A percentile compares a stretch with the other conserved stretches of the same genome.
Evolutionary conservation across 92 coral and sea anemone species (phyloP).

Genomic region (Paragorgia papillata): DNA sequence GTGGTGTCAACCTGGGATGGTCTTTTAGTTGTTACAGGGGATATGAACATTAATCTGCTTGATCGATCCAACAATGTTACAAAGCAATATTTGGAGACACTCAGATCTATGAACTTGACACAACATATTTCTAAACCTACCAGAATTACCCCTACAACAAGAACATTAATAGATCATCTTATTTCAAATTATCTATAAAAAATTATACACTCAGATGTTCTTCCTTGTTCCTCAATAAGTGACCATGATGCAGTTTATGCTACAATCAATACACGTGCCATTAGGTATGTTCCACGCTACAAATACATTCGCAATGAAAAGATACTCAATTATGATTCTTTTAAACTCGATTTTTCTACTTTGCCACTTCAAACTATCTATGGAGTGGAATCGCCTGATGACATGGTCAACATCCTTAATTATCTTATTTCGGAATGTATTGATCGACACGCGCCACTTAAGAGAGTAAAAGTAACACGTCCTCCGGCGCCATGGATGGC

Average conservation of each 20-base stretch:
- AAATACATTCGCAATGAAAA: constrained; percentile 16
- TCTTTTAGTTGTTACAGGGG: not conserved
- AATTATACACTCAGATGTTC: constrained; percentile 42
- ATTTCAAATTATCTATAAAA: constrained; percentile 33
- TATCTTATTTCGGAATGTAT: constrained; percentile 55
- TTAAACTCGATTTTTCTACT: not conserved
- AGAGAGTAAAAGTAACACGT: constrained; percentile 58
- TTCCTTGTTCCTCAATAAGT: constrained; percentile 40
- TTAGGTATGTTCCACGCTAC: constrained; percentile 36
- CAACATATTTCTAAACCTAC: constrained; percentile 45
- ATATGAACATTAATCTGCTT: constrained; percentile 11
- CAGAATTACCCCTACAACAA: constrained; percentile 32
- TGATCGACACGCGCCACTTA: constrained; percentile 61
- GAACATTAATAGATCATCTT: constrained; percentile 36
- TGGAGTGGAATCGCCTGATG: constrained; percentile 41
- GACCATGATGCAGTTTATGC: constrained; percentile 43
- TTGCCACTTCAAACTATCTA: constrained; percentile 28
- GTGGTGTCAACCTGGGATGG: constrained; percentile 34
- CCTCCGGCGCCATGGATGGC: constrained; percentile 73
- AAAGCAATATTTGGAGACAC: constrained; percentile 17
- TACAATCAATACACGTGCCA: constrained; percentile 44
- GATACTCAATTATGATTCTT: not conserved
- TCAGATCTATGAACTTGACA: constrained; percentile 1
- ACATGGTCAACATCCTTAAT: constrained; percentile 18
- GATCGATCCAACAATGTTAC: not conserved